Conservation (phyloP, 1,140 invertebrate genomes). For the Drosophila nikananu region DNA sequence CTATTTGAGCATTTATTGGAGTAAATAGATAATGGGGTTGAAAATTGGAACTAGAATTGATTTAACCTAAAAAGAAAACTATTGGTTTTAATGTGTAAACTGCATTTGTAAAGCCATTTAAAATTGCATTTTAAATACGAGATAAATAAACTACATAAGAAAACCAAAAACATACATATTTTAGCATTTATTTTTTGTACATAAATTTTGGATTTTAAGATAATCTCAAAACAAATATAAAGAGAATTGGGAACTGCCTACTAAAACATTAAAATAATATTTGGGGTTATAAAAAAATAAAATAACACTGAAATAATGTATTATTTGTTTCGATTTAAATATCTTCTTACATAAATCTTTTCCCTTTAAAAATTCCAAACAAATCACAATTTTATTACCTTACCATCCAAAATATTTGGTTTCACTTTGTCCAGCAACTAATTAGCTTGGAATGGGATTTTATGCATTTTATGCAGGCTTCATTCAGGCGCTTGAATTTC, state of each 20-base stretch:
- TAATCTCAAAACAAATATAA: too few species aligned
- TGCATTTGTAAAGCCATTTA: neutral
- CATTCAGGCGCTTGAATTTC: conserved; percentile 44
- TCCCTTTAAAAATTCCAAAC: neutral
- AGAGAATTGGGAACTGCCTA: too few species aligned
- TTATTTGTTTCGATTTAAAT: neutral
- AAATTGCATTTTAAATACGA: too few species aligned
- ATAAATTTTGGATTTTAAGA: too few species aligned
- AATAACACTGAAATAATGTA: too few species aligned
- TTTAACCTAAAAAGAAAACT: neutral
- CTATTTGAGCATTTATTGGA: neutral
- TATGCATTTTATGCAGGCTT: conserved; percentile 35
- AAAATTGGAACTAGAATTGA: neutral
- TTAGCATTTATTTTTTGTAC: neutral
- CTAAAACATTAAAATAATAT: too few species aligned
- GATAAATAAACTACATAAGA: neutral
- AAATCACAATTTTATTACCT: conserved; percentile 8
- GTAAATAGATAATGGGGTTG: neutral
- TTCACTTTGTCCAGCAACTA: conserved; percentile 17
- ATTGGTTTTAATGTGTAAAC: neutral
- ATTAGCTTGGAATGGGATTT: conserved; percentile 20
- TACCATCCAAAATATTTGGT: conserved; percentile 9
- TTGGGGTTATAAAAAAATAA: too few species aligned
- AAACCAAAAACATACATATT: too few species aligned
- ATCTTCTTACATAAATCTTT: neutral